phyloP scores from a whole-genome alignment of 2,797 vertebrate genomes.

The Eulemur coronatus region DNA sequence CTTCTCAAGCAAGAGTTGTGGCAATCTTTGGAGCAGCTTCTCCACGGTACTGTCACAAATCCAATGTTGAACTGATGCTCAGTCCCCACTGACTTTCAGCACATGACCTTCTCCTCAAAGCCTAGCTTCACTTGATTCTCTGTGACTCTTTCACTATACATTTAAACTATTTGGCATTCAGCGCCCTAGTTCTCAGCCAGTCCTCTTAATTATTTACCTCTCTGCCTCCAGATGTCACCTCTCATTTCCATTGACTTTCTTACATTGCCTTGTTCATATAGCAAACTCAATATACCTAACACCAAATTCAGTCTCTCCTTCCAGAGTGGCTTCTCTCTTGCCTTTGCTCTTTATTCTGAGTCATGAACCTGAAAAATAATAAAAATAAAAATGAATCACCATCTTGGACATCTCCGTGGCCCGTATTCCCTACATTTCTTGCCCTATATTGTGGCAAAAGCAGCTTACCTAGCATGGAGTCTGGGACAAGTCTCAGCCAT shows the following conservation, averaged over 20 bases:
- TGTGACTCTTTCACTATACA: not conserved
- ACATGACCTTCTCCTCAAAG: slow-evolving; percentile 18
- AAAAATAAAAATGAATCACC: not conserved
- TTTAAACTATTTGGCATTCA: not conserved
- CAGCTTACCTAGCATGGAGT: not conserved
- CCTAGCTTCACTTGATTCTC: not conserved
- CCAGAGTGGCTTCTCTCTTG: not conserved
- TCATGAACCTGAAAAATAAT: not conserved
- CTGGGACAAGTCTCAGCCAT: not conserved
- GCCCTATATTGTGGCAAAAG: not conserved
- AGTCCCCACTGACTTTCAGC: not conserved
- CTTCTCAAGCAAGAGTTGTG: slow-evolving; percentile 58
- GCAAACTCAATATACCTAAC: not conserved
- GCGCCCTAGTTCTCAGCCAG: not conserved
- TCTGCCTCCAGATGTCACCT: slow-evolving; percentile 4
- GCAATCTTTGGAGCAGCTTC: slow-evolving; percentile 15
- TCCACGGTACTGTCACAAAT: not conserved
- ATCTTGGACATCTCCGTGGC: not conserved
- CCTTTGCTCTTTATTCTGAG: slow-evolving; percentile 14
- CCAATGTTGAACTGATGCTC: not conserved
- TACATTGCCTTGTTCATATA: not conserved
- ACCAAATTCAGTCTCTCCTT: not conserved
- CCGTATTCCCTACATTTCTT: not conserved
- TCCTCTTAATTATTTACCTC: slow-evolving; percentile 16
- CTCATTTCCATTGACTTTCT: not conserved